Conservation (phyloP, 2,113 vertebrate genomes). For the Barnardius zonarius region DNA sequence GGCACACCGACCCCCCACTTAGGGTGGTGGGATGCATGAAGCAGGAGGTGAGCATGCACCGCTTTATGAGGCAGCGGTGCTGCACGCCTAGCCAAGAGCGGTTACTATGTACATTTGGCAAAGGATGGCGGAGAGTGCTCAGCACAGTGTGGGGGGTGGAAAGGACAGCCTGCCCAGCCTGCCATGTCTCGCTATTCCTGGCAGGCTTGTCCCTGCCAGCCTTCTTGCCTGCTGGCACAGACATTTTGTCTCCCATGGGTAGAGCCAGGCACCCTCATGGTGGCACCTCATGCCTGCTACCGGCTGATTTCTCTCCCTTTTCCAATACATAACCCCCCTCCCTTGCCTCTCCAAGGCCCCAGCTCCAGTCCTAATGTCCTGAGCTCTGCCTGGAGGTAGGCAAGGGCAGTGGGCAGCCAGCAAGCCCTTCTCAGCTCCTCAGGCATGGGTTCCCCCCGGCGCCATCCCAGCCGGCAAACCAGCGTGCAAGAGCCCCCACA, state of each 20-base stretch:
- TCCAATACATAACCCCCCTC: neutral
- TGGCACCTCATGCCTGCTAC: neutral
- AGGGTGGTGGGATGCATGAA: neutral
- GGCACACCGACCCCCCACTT: neutral
- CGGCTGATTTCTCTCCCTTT: neutral
- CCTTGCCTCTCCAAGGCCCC: neutral
- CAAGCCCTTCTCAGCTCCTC: neutral
- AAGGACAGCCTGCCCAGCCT: neutral
- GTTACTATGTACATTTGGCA: conserved; percentile 27
- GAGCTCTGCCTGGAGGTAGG: neutral
- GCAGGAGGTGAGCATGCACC: neutral
- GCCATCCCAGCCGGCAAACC: neutral
- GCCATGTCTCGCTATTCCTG: fast-evolving
- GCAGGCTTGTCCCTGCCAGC: neutral
- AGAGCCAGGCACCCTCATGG: neutral
- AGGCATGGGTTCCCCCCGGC: neutral
- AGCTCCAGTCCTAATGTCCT: neutral
- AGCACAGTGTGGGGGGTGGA: neutral
- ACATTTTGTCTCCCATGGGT: fast-evolving
- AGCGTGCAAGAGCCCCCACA: fast-evolving
- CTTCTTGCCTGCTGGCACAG: neutral
- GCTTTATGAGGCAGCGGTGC: conserved; percentile 37
- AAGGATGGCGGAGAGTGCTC: neutral
- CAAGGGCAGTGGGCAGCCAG: neutral
- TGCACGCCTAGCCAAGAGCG: neutral